These are phyloP conservation scores for Steromphala cineraria DNA, from an alignment of 2,888 invertebrate species.

Conservation along the genomic window DNA sequence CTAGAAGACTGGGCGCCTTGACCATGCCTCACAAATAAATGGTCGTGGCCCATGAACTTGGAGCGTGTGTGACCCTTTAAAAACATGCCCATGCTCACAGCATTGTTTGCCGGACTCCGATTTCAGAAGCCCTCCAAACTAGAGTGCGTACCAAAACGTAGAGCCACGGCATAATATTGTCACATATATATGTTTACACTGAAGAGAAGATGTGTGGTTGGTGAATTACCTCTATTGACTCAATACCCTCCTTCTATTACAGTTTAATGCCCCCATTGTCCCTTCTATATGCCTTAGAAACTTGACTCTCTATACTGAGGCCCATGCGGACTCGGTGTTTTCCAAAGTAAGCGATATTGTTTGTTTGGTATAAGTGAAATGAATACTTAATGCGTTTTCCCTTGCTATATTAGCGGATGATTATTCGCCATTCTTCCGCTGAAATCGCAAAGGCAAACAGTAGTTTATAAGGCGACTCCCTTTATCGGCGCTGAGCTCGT, in stretches of 20 bases:
- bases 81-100: neutral
- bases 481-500: neutral
- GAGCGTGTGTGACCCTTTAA: neutral
- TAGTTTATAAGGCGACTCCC: neutral
- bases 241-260: neutral
- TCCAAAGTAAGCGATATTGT: conserved; percentile 12
- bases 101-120: neutral
- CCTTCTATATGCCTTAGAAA: neutral
- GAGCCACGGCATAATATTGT: conserved; percentile 6
- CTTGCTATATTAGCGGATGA: conserved; percentile 5
- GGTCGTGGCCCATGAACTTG: neutral
- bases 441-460: conserved; percentile 2
- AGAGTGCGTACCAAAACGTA: neutral
- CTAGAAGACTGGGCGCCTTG: neutral
- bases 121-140: neutral
- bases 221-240: neutral
- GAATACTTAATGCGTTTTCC: conserved; percentile 2
- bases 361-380: conserved; percentile 1
- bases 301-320: neutral
- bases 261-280: conserved; percentile 17
- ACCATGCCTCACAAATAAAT: neutral
- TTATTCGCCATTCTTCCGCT: neutral
- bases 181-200: conserved; percentile 21
- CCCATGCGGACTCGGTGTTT: neutral
- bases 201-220: conserved; percentile 1